These are phyloP conservation scores for Zosterops borbonicus DNA, from an alignment of 2,113 vertebrate species.

Conservation along the genomic window DNA sequence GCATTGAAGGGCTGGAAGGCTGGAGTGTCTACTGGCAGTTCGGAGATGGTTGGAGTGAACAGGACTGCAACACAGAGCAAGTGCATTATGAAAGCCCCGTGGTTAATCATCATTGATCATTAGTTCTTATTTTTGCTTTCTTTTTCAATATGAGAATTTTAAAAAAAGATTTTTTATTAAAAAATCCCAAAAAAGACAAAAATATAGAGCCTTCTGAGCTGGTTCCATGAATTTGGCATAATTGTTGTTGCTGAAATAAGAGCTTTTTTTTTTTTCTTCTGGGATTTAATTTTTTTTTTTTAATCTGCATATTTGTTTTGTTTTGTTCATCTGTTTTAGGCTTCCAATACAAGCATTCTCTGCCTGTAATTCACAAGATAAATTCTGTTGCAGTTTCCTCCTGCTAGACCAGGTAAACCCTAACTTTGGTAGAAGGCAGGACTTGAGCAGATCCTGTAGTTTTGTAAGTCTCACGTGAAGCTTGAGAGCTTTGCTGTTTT, in stretches of 20 bases:
- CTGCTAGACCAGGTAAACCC: not conserved
- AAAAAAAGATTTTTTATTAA: not conserved
- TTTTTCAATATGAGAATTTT: not conserved
- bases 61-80: not conserved
- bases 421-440: rapidly evolving
- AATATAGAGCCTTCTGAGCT: not conserved
- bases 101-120: not conserved
- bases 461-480: not conserved
- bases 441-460: not conserved
- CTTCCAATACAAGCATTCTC: not conserved
- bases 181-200: not conserved
- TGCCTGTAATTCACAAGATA: not conserved
- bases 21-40: rapidly evolving
- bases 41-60: not conserved
- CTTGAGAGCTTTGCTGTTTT: not conserved
- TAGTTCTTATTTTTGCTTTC: not conserved
- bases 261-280: not conserved
- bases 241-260: not conserved
- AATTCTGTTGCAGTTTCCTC: not conserved
- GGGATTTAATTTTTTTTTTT: not conserved
- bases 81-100: not conserved
- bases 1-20: not conserved
- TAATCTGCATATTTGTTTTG: not conserved
- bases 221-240: not conserved
- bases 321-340: not conserved